A percentile compares a stretch with the other conserved stretches of the same genome.
Conservation (phyloP, 92 coral and sea anemone species). For the Actinernus sp. region DNA sequence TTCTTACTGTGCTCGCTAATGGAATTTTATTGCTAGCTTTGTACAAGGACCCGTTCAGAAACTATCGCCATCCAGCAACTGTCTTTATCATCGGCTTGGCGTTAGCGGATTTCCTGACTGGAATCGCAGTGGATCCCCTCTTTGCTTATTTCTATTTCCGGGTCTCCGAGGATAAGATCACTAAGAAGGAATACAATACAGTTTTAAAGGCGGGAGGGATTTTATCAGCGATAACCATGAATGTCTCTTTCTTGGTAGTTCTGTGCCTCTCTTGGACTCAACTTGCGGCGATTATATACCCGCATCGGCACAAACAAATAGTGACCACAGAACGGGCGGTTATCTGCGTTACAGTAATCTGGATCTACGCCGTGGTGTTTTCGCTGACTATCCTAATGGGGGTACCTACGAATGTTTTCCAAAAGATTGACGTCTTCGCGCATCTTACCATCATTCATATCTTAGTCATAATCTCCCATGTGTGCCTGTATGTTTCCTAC, state of each 20-base stretch:
- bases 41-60: slow-evolving; percentile 54
- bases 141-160: slow-evolving; percentile 59
- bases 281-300: slow-evolving; percentile 65
- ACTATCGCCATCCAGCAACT: slow-evolving; percentile 42
- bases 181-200: slow-evolving; percentile 25
- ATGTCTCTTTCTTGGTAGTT: slow-evolving; percentile 67
- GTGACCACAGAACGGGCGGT: slow-evolving; percentile 43
- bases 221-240: slow-evolving; percentile 75
- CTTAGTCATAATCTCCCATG: slow-evolving; percentile 62
- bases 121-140: slow-evolving; percentile 51
- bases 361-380: slow-evolving; percentile 58
- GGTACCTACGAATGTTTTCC: slow-evolving; percentile 44
- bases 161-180: slow-evolving; percentile 34
- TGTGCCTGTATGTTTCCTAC: slow-evolving; percentile 58
- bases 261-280: slow-evolving; percentile 79
- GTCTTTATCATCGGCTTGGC: slow-evolving; percentile 57
- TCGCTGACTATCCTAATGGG: slow-evolving; percentile 58
- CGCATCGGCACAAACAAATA: slow-evolving; percentile 61
- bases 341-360: slow-evolving; percentile 36
- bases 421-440: slow-evolving; percentile 64
- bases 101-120: slow-evolving; percentile 59
- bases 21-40: slow-evolving; percentile 57
- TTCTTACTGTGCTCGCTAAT: slow-evolving; percentile 46
- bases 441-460: slow-evolving; percentile 56
- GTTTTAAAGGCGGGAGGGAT: slow-evolving; percentile 49